phyloP scores from a whole-genome alignment of 1,140 invertebrate species.

The Matsumurasca onukii region DNA sequence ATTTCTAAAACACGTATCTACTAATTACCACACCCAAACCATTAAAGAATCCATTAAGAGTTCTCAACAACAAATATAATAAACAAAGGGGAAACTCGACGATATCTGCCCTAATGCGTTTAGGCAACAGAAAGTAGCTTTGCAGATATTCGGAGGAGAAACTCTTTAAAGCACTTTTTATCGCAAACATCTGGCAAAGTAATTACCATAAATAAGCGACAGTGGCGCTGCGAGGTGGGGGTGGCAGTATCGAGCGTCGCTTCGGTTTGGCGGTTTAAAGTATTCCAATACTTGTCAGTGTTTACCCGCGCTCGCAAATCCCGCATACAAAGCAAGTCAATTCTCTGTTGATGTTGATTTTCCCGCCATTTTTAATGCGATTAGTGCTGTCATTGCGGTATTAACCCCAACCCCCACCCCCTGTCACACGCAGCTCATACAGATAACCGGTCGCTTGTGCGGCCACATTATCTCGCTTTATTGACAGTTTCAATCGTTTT shows the following conservation, averaged over 20 bases:
- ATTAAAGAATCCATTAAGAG: no score
- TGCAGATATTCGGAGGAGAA: conserved; percentile 2
- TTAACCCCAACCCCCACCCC: neutral
- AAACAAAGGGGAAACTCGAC: no score
- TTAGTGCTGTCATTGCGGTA: neutral
- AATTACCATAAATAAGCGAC: conserved; percentile 26
- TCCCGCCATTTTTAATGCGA: conserved; percentile 18
- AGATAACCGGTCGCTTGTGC: neutral
- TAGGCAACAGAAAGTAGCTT: conserved; percentile 10
- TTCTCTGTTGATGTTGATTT: conserved; percentile 18
- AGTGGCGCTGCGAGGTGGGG: neutral
- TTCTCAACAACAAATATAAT: no score
- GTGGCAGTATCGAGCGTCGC: neutral
- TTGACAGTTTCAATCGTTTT: neutral
- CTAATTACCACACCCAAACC: no score
- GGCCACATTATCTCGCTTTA: neutral
- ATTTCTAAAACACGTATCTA: no score
- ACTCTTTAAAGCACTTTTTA: conserved; percentile 7
- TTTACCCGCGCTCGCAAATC: neutral
- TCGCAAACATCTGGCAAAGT: conserved; percentile 25
- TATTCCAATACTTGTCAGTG: conserved; percentile 20
- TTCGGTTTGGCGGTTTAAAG: neutral
- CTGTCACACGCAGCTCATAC: neutral
- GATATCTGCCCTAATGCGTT: no score
- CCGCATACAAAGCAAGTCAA: conserved; percentile 23